Evolutionary conservation across 2,113 vertebrate species (phyloP).

Genomic region (Fregata magnificens): DNA sequence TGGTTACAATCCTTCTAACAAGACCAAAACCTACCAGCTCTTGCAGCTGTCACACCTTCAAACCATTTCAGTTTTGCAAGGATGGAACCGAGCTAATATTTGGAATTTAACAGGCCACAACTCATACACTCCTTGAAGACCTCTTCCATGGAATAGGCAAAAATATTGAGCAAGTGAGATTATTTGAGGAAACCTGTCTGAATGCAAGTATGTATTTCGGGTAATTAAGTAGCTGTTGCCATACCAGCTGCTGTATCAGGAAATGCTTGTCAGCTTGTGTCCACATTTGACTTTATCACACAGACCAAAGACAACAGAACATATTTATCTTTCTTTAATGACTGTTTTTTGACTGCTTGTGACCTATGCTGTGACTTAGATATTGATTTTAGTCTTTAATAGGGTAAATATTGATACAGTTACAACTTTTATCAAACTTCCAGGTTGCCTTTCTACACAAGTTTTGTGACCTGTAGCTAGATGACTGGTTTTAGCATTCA

Average conservation of each 20-base stretch:
- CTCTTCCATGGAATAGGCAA: neutral
- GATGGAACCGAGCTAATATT: neutral
- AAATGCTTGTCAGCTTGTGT: neutral
- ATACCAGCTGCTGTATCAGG: neutral
- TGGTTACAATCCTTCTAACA: neutral
- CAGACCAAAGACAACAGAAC: neutral
- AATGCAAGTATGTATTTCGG: neutral
- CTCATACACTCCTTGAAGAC: neutral
- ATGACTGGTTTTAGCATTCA: neutral
- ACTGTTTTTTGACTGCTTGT: neutral
- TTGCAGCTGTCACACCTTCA: neutral
- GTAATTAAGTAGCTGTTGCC: neutral
- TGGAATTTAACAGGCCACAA: neutral
- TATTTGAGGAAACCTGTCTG: neutral
- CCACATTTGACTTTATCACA: neutral
- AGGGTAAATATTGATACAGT: neutral
- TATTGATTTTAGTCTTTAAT: conserved; percentile 15
- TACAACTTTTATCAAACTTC: neutral
- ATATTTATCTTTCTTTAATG: conserved; percentile 7
- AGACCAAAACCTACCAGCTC: neutral
- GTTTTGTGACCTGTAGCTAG: neutral
- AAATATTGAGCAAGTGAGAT: neutral
- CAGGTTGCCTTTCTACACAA: neutral
- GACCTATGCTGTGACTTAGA: neutral
- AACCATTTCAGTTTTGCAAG: neutral